A percentile compares a stretch with the other conserved stretches of the same genome.
These are phyloP conservation scores for Drosophila histrio DNA, from an alignment of 2,888 invertebrate species.

Conservation along the genomic window DNA sequence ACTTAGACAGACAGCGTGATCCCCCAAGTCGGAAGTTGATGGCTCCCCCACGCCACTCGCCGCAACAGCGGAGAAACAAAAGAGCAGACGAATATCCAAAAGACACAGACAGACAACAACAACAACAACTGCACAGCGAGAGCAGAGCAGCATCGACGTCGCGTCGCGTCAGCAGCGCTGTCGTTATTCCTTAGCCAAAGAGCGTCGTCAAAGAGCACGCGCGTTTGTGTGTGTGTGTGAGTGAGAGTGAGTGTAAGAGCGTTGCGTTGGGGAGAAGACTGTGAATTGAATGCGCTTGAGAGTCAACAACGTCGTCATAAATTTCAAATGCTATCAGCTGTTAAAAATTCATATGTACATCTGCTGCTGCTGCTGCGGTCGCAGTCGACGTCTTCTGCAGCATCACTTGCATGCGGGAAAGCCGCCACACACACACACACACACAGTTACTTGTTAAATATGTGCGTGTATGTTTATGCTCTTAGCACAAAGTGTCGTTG, in stretches of 20 bases:
- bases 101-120: slow-evolving; percentile 21
- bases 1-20: slow-evolving; percentile 33
- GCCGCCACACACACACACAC: slow-evolving; percentile 17
- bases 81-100: slow-evolving; percentile 19
- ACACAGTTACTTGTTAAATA: slow-evolving; percentile 5
- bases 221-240: slow-evolving; percentile 7
- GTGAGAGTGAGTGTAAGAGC: slow-evolving; percentile 17
- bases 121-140: slow-evolving; percentile 23
- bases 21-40: slow-evolving; percentile 42
- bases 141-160: slow-evolving; percentile 1
- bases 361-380: slow-evolving; percentile 33
- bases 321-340: slow-evolving; percentile 72
- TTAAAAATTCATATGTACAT: slow-evolving; percentile 55
- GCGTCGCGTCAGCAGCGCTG: slow-evolving; percentile 20
- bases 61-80: neutral
- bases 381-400: slow-evolving; percentile 30
- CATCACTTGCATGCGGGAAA: slow-evolving; percentile 46
- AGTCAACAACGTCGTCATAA: slow-evolving; percentile 57
- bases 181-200: slow-evolving; percentile 30
- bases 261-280: slow-evolving; percentile 10
- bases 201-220: slow-evolving; percentile 36
- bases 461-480: slow-evolving; percentile 24
- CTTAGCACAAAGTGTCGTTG: slow-evolving; percentile 45
- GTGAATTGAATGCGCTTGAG: slow-evolving; percentile 25
- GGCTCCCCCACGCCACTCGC: neutral